phyloP scores from a whole-genome alignment of 2,113 vertebrate species.

The Anseranas semipalmata region DNA sequence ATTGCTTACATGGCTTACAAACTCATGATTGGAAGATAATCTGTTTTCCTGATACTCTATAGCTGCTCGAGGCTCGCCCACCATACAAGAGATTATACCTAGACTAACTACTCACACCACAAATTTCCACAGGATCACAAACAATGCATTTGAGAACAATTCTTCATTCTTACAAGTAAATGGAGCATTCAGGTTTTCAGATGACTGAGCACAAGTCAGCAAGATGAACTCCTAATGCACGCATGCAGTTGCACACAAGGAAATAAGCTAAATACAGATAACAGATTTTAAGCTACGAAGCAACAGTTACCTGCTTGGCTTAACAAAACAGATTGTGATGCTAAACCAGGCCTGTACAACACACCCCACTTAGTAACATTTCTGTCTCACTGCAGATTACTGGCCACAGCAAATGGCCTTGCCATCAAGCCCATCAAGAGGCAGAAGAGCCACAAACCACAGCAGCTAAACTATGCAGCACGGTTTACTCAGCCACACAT shows the following conservation, averaged over 20 bases:
- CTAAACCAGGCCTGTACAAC: background rate
- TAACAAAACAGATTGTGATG: background rate
- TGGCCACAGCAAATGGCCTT: background rate
- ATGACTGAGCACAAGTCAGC: background rate
- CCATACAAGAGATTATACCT: background rate
- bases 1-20: background rate
- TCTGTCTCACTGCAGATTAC: background rate
- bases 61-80: background rate
- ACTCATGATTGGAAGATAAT: background rate
- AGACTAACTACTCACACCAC: background rate
- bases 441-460: background rate
- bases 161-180: background rate
- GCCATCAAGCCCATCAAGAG: background rate
- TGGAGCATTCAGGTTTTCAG: background rate
- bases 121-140: background rate
- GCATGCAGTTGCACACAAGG: background rate
- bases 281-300: background rate
- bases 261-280: background rate
- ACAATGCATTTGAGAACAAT: background rate
- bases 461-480: background rate
- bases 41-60: background rate
- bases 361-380: background rate
- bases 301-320: background rate
- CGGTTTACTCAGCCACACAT: background rate
- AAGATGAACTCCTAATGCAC: background rate